A percentile compares a stretch with the other conserved stretches of the same genome.
Conservation (phyloP, 1,140 invertebrate genomes). For the Uloborus diversus region DNA sequence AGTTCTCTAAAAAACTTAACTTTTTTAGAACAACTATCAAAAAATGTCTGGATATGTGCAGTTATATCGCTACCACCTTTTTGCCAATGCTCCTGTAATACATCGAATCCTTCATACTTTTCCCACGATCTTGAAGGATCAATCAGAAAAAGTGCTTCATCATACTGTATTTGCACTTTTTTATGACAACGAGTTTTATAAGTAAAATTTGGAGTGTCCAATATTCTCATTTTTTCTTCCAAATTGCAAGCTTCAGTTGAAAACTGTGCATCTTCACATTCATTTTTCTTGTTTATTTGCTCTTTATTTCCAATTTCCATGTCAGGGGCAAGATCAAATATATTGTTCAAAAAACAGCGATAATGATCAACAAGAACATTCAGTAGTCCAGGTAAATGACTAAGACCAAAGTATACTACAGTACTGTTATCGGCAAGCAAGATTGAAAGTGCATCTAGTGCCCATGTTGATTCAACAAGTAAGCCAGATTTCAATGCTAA, state of each 20-base stretch:
- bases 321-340: conserved; percentile 74
- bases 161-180: conserved; percentile 57
- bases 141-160: conserved; percentile 56
- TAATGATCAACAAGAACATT: conserved; percentile 88
- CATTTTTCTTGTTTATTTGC: not conserved
- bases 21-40: conserved; percentile 73
- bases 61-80: conserved; percentile 70
- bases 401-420: conserved; percentile 89
- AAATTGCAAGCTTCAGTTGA: not conserved
- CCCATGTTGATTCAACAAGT: conserved; percentile 95
- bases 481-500: conserved; percentile 96
- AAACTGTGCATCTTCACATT: not conserved
- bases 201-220: conserved; percentile 58
- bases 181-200: conserved; percentile 59
- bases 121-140: conserved; percentile 60
- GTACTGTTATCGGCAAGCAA: conserved; percentile 91
- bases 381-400: conserved; percentile 90
- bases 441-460: conserved; percentile 89
- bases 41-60: conserved; percentile 84
- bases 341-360: conserved; percentile 81
- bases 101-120: conserved; percentile 63
- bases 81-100: conserved; percentile 65
- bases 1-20: conserved; percentile 29
- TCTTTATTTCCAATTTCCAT: conserved; percentile 62
- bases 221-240: conserved; percentile 42